Percentiles rank a stretch among this genome's conserved stretches.
phyloP scores from a whole-genome alignment of 2,888 invertebrate species.

The Ditylenchus weischeri region DNA sequence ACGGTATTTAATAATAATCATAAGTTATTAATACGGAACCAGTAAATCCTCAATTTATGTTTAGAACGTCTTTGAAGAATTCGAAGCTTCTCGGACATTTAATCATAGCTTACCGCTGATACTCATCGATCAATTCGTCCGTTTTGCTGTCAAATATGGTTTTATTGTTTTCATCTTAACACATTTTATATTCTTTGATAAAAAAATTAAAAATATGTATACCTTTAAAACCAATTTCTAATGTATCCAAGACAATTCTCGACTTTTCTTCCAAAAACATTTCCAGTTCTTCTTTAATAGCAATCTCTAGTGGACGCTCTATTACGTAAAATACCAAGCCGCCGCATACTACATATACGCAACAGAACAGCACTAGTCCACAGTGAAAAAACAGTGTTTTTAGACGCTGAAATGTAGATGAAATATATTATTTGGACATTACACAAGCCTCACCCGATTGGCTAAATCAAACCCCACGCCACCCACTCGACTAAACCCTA shows the following conservation, averaged over 20 bases:
- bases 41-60: too few relatives aligned
- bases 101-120: slow-evolving; percentile 19
- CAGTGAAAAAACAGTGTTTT: slow-evolving; percentile 38
- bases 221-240: neutral
- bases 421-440: too few relatives aligned
- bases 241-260: neutral
- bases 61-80: too few relatives aligned
- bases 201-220: too few relatives aligned
- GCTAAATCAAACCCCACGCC: too few relatives aligned
- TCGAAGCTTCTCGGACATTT: too few relatives aligned
- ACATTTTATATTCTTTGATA: too few relatives aligned
- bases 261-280: slow-evolving; percentile 3
- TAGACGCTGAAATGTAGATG: slow-evolving; percentile 10
- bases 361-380: slow-evolving; percentile 40
- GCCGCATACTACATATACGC: slow-evolving; percentile 42
- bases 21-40: too few relatives aligned
- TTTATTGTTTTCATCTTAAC: too few relatives aligned
- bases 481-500: too few relatives aligned
- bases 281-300: slow-evolving; percentile 4
- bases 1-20: too few relatives aligned
- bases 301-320: slow-evolving; percentile 30
- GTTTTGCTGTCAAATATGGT: slow-evolving; percentile 26
- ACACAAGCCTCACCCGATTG: too few relatives aligned
- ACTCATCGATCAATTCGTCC: slow-evolving; percentile 34
- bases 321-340: slow-evolving; percentile 41